Percentiles rank a stretch among this genome's conserved stretches.
phyloP scores from a whole-genome alignment of 2,888 invertebrate genomes.

The Augiades crinisus region DNA sequence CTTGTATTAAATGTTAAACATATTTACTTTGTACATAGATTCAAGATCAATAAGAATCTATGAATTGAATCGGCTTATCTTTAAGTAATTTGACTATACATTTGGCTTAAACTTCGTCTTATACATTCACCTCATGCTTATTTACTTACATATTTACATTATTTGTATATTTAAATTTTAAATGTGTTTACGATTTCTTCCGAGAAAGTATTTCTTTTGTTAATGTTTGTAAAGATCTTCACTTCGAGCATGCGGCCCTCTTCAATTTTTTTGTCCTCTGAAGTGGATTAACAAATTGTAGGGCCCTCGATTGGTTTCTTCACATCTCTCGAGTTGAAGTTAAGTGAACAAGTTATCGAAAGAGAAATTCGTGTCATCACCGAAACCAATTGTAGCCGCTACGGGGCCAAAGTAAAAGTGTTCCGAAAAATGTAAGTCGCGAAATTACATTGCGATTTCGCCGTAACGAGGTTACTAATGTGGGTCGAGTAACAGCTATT shows the following conservation, averaged over 20 bases:
- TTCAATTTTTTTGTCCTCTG: not conserved
- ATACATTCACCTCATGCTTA: not conserved
- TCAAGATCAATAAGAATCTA: too few relatives aligned
- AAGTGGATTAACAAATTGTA: constrained; percentile 9
- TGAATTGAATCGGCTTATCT: too few relatives aligned
- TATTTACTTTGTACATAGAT: too few relatives aligned
- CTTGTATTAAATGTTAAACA: not conserved
- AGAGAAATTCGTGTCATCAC: constrained; percentile 79
- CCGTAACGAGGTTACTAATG: constrained; percentile 72
- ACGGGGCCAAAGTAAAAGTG: constrained; percentile 76
- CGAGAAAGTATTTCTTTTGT: constrained; percentile 4
- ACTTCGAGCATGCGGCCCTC: not conserved
- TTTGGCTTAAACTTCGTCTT: too few relatives aligned
- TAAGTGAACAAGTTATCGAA: constrained; percentile 48
- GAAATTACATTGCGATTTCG: constrained; percentile 81
- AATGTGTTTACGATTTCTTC: not conserved
- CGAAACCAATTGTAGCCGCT: constrained; percentile 48
- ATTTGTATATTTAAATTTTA: too few relatives aligned
- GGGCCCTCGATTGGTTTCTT: constrained; percentile 5
- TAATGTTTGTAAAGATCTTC: not conserved
- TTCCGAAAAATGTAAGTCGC: constrained; percentile 77
- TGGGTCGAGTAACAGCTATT: constrained; percentile 78
- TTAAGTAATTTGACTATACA: too few relatives aligned
- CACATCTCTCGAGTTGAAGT: not conserved
- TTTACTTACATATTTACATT: not conserved